Percentiles rank a stretch among this genome's conserved stretches.
phyloP scores from a whole-genome alignment of 2,797 vertebrate species.

The Pseudopleuronectes americanus region DNA sequence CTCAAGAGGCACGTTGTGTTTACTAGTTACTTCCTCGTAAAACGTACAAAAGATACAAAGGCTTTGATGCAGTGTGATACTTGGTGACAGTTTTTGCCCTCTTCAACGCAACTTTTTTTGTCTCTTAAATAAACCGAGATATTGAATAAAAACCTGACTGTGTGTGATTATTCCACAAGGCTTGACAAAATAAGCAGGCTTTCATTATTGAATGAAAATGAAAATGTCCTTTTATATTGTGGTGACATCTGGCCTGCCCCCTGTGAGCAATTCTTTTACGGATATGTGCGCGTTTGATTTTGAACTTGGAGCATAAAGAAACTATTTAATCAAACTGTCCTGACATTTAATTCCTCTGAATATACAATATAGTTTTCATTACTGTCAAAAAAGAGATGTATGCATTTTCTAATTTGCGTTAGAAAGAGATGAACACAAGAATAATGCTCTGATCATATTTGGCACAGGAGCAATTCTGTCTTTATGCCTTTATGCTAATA shows the following conservation, averaged over 20 bases:
- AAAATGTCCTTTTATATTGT: slow-evolving; percentile 21
- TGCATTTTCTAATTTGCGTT: background rate
- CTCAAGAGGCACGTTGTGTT: slow-evolving; percentile 32
- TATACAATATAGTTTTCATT: background rate
- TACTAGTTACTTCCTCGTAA: background rate
- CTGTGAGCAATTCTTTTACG: background rate
- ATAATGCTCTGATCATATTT: background rate
- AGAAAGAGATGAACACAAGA: background rate
- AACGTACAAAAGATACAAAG: slow-evolving; percentile 9
- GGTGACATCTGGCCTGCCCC: background rate
- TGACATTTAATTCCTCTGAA: background rate
- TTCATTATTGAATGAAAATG: slow-evolving; percentile 30
- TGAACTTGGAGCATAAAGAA: no score
- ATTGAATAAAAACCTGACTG: no score
- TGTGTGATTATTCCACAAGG: no score
- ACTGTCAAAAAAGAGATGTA: background rate
- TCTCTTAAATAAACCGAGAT: no score
- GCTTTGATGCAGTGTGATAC: slow-evolving; percentile 34
- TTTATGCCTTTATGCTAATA: slow-evolving; percentile 6
- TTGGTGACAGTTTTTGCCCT: background rate
- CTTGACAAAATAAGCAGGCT: slow-evolving; percentile 12
- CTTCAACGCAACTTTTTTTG: no score
- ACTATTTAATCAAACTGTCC: no score
- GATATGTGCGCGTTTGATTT: no score
- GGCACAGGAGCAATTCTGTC: slow-evolving; percentile 3